A percentile compares a stretch with the other conserved stretches of the same genome.
phyloP scores from a whole-genome alignment of 1,140 invertebrate genomes.

The Nasonia giraulti region DNA sequence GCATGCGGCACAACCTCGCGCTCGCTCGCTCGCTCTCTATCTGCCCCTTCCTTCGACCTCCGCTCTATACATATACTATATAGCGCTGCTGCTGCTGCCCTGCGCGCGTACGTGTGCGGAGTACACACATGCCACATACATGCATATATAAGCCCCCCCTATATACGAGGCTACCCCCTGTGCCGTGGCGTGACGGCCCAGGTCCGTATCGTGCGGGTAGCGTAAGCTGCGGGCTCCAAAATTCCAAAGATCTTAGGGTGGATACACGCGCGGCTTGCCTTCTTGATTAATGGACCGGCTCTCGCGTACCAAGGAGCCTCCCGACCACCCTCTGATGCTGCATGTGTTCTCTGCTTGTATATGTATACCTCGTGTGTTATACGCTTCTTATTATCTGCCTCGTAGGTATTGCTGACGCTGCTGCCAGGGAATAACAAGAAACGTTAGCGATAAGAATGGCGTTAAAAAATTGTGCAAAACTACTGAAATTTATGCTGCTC shows the following conservation, averaged over 20 bases:
- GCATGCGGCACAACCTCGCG: background rate
- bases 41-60: background rate
- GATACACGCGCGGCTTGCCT: constrained; percentile 15
- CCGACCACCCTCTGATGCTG: background rate
- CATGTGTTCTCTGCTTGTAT: background rate
- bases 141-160: background rate
- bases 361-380: background rate
- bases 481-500: too few species aligned
- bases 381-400: too few species aligned
- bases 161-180: constrained; percentile 22
- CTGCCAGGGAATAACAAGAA: background rate
- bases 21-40: constrained; percentile 33
- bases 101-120: constrained; percentile 23
- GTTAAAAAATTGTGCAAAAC: background rate
- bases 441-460: background rate
- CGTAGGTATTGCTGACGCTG: background rate
- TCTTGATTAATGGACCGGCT: constrained; percentile 39
- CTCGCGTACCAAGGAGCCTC: constrained; percentile 67
- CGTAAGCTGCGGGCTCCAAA: constrained; percentile 22
- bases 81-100: background rate
- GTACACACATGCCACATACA: background rate
- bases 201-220: constrained; percentile 31
- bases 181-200: constrained; percentile 27
- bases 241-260: constrained; percentile 24
- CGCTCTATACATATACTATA: background rate